These are phyloP conservation scores for Drosophila maculinotata DNA, from an alignment of 2,888 invertebrate genomes.

Conservation along the genomic window DNA sequence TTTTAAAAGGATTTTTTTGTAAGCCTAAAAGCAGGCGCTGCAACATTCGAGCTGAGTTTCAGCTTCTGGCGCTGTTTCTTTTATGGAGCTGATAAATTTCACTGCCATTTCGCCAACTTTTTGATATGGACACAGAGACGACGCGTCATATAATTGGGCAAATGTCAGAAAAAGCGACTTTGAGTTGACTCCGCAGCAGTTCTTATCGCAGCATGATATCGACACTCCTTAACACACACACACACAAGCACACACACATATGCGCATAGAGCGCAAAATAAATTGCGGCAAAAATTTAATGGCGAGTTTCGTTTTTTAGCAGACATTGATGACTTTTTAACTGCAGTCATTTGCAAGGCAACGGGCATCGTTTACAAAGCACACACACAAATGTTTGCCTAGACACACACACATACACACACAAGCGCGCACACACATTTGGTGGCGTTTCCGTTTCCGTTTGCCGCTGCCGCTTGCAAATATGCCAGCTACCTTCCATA, in stretches of 20 bases:
- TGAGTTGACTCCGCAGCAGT: constrained; percentile 34
- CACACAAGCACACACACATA: constrained; percentile 17
- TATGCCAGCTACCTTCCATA: constrained; percentile 23
- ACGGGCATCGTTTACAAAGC: constrained; percentile 50
- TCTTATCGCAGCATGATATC: constrained; percentile 54
- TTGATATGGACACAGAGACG: constrained; percentile 25
- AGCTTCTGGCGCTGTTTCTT: constrained; percentile 19
- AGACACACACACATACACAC: constrained; percentile 22
- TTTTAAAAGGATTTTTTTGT: constrained; percentile 40
- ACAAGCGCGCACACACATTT: constrained; percentile 25
- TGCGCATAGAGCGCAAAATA: constrained; percentile 36
- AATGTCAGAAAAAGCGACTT: constrained; percentile 31
- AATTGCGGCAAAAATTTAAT: constrained; percentile 74
- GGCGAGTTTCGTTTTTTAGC: constrained; percentile 72
- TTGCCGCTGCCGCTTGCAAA: constrained; percentile 59
- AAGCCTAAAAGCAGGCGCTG: constrained; percentile 43
- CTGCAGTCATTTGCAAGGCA: constrained; percentile 82
- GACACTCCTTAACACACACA: constrained; percentile 29
- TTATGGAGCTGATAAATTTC: constrained; percentile 62
- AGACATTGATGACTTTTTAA: constrained; percentile 84
- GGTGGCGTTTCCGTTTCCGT: constrained; percentile 71
- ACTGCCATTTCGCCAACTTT: constrained; percentile 44
- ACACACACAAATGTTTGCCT: constrained; percentile 46
- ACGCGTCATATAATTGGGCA: constrained; percentile 49
- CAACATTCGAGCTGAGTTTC: constrained; percentile 29